A percentile compares a stretch with the other conserved stretches of the same genome.
Evolutionary conservation across 2,888 invertebrate genomes (phyloP).

Genomic region (Cantharis lateralis): DNA sequence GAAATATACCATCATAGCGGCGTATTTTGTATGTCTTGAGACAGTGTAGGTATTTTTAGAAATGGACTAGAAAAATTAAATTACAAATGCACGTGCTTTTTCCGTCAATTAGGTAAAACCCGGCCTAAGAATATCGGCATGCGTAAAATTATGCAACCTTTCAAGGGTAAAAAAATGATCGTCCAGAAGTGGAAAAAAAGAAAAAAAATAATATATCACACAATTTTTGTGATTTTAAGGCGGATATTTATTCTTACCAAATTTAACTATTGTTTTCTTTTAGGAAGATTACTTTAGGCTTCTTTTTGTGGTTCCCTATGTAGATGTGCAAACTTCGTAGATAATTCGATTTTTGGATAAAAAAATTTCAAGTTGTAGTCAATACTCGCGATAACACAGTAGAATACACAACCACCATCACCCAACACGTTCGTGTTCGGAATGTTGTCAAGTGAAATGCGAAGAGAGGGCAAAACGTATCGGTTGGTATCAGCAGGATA

Average conservation of each 20-base stretch:
- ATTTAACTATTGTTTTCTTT: background rate
- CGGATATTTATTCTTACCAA: background rate
- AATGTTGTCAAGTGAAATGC: background rate
- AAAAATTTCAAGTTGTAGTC: background rate
- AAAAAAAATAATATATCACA: background rate
- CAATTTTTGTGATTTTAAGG: background rate
- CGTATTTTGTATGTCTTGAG: slow-evolving; percentile 7
- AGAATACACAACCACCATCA: background rate
- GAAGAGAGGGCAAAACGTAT: background rate
- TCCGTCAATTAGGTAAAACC: background rate
- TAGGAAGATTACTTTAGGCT: background rate
- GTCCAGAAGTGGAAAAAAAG: background rate
- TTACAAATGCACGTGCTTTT: slow-evolving; percentile 9
- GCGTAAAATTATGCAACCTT: background rate
- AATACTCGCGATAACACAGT: background rate
- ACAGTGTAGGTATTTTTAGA: slow-evolving; percentile 7
- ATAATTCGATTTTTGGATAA: background rate
- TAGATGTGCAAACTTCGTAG: background rate
- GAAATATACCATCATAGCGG: background rate
- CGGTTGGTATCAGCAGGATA: background rate
- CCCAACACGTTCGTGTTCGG: slow-evolving; percentile 1
- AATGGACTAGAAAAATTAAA: background rate
- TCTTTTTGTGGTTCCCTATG: background rate
- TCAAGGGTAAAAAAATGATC: background rate
- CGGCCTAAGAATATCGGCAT: background rate